Conservation (phyloP, 2,888 invertebrate genomes). For the Sinelater perroti region DNA sequence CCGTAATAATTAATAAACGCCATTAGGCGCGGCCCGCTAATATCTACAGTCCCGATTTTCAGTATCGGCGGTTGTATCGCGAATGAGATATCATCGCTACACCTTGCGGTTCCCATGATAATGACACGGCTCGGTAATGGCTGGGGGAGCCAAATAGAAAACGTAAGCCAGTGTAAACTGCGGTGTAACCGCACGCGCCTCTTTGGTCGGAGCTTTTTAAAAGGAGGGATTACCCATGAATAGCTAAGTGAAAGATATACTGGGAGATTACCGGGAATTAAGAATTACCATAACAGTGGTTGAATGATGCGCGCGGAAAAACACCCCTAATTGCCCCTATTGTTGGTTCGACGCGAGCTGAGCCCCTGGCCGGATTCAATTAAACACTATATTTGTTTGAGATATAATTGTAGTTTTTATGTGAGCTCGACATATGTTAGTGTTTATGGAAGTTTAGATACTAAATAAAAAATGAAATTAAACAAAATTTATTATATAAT, state of each 20-base stretch:
- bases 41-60: no score
- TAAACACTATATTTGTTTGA: no score
- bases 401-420: no score
- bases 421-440: no score
- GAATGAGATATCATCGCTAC: slow-evolving; percentile 32
- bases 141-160: slow-evolving; percentile 42
- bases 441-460: no score
- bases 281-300: slow-evolving; percentile 52
- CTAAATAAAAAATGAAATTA: no score
- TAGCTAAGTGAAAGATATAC: slow-evolving; percentile 57
- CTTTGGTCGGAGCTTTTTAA: slow-evolving; percentile 47
- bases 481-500: no score
- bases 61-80: neutral
- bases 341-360: no score
- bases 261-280: slow-evolving; percentile 54
- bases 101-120: slow-evolving; percentile 53
- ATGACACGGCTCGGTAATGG: slow-evolving; percentile 40
- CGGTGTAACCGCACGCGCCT: slow-evolving; percentile 53
- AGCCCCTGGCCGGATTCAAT: no score
- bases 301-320: slow-evolving; percentile 39
- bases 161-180: slow-evolving; percentile 49
- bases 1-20: no score
- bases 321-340: slow-evolving; percentile 44
- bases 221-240: slow-evolving; percentile 55
- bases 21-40: no score